Conservation (phyloP, 2,113 vertebrate species). For the Aleadryas rufinucha region DNA sequence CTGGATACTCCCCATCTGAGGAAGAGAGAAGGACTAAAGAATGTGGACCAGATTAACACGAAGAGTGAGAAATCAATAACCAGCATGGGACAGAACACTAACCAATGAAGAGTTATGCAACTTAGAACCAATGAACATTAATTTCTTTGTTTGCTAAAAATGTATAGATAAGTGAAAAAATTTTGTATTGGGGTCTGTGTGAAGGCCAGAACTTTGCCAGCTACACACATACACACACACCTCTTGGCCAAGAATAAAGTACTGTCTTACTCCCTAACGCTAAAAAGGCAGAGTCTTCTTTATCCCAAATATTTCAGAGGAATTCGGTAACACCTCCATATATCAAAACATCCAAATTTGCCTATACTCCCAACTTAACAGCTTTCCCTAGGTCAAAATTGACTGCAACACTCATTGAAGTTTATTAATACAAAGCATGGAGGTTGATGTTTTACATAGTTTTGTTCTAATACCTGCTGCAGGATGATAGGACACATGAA, state of each 20-base stretch:
- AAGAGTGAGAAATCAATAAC: neutral
- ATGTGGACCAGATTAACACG: neutral
- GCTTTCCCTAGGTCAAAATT: neutral
- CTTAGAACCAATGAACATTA: neutral
- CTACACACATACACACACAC: neutral
- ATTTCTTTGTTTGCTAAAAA: neutral
- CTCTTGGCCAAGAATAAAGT: neutral
- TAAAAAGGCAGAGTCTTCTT: neutral
- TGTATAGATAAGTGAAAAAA: neutral
- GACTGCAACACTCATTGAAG: neutral
- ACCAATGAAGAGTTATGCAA: neutral
- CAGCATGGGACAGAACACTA: neutral
- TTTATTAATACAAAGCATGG: neutral
- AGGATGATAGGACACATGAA: neutral
- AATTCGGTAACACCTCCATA: neutral
- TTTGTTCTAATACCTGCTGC: neutral
- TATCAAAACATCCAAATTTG: neutral
- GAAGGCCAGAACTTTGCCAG: neutral
- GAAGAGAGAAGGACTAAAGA: neutral
- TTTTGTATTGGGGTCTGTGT: neutral
- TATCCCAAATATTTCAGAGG: neutral
- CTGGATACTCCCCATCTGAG: neutral
- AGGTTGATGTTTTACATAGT: neutral
- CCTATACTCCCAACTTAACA: neutral
- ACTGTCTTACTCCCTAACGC: neutral